Evolutionary conservation across 2,797 vertebrate genomes (phyloP), one percentile per base, ranked within the genome.

Genomic region (Florisuga fusca): DNA sequence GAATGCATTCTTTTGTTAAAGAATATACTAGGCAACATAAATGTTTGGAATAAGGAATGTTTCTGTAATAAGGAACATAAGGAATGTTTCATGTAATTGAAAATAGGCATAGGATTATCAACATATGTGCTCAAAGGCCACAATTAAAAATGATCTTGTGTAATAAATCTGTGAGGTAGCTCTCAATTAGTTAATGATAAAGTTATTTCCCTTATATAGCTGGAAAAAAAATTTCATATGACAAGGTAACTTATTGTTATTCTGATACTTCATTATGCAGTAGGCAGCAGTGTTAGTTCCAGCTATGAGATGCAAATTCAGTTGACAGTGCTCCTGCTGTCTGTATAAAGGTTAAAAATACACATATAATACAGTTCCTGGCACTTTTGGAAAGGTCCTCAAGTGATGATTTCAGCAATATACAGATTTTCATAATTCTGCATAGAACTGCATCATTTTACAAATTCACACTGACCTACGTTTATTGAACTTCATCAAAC

Each of bases 281-380:
- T 46, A 91, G 59, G 67, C 92, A 87, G 34, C 75, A 54, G 54
- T 79, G 84, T 71, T 91, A 58, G 63, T 89, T 96, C 84, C 84
- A 92, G 94, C 88, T 95, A 94, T 91, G 80, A 96, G 82, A 97
- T 96, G 95, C 80, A 96, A 93, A 96, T 96, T 94, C 20, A 4
- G 86, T 84, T 96, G 91, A 94, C 93, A 93, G 64, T 82, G 79
- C 71, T 95, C 90, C 91, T 92, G 90, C 91, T 94, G 88, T 94
- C 89, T 94, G 86, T 90, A 94, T 93, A 96, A 94, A 96, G 90
- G 87, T 95, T 96, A 96, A 96, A 96, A 96, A 94, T 75, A 95
- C 86, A 92, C 20, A 77, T 73, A 93, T 74, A 89, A 91, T 95
- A 89, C 78, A 84, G 75, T 82, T 94, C 27, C 79, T 93, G 87